phyloP scores from a whole-genome alignment of 1,140 invertebrate genomes.

The Calliphora vicina region DNA sequence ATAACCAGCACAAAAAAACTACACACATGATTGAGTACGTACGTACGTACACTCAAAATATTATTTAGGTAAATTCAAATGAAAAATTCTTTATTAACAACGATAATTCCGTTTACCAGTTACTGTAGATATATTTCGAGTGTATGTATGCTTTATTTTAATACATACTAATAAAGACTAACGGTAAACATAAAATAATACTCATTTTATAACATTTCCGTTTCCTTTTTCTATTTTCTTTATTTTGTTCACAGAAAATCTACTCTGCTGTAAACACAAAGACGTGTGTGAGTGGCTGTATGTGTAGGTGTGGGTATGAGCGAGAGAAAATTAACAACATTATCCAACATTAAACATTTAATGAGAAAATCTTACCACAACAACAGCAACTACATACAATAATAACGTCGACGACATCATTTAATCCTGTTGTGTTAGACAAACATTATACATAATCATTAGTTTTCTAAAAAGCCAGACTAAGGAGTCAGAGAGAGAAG shows the following conservation, averaged over 20 bases:
- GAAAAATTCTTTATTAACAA: too few species aligned
- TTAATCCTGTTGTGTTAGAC: background rate
- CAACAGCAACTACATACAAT: background rate
- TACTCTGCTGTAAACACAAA: background rate
- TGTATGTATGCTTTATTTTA: too few species aligned
- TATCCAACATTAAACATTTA: slow-evolving; percentile 1
- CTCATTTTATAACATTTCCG: slow-evolving; percentile 13
- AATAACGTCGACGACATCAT: background rate
- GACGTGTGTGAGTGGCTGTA: too few species aligned
- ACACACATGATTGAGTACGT: too few species aligned
- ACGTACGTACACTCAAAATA: too few species aligned
- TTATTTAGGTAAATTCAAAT: too few species aligned
- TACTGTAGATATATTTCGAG: too few species aligned
- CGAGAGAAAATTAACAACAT: background rate
- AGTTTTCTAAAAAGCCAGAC: background rate
- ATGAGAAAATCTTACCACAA: background rate
- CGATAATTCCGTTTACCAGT: too few species aligned
- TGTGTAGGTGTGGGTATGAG: background rate
- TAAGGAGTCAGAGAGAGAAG: background rate
- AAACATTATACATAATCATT: background rate
- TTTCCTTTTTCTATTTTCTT: background rate
- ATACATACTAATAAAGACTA: background rate
- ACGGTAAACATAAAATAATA: slow-evolving; percentile 10
- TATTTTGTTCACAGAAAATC: background rate
- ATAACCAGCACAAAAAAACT: too few species aligned